A percentile compares a stretch with the other conserved stretches of the same genome.
Evolutionary conservation across 2,888 invertebrate genomes (phyloP).

Genomic region (Nematopogon swammerdamellus): DNA sequence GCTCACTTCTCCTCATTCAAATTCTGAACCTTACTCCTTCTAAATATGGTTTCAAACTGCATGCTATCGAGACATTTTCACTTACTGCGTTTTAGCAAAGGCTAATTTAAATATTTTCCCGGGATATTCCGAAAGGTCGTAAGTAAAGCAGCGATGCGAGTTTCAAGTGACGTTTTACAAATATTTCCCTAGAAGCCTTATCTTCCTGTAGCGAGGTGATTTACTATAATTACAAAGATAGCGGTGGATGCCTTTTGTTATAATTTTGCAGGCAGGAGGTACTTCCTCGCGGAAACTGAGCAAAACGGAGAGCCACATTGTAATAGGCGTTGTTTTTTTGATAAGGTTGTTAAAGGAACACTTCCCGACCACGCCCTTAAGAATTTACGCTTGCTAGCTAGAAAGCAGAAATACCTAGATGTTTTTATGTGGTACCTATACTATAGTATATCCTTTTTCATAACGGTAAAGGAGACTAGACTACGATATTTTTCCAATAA

Average conservation of each 20-base stretch:
- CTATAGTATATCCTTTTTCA: too few relatives aligned
- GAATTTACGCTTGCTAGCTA: too few relatives aligned
- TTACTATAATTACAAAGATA: slow-evolving; percentile 55
- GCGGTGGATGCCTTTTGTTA: slow-evolving; percentile 57
- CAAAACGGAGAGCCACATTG: slow-evolving; percentile 50
- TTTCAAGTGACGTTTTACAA: not conserved
- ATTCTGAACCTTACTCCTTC: too few relatives aligned
- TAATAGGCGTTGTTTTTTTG: slow-evolving; percentile 57
- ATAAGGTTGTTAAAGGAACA: slow-evolving; percentile 53
- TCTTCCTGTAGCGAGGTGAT: slow-evolving; percentile 45
- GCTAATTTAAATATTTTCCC: not conserved
- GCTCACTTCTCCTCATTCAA: too few relatives aligned
- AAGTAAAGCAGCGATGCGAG: not conserved
- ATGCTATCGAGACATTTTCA: not conserved
- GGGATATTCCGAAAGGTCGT: not conserved
- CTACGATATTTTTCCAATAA: too few relatives aligned
- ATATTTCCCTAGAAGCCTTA: slow-evolving; percentile 25
- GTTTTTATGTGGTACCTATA: too few relatives aligned
- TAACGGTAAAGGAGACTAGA: too few relatives aligned
- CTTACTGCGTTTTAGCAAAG: not conserved
- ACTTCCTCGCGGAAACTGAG: slow-evolving; percentile 48
- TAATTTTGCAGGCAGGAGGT: slow-evolving; percentile 52
- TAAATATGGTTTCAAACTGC: too few relatives aligned
- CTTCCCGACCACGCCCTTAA: too few relatives aligned
- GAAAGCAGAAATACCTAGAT: too few relatives aligned